Conservation (phyloP, 2,888 invertebrate genomes). For the Himalopsyche japonica region DNA sequence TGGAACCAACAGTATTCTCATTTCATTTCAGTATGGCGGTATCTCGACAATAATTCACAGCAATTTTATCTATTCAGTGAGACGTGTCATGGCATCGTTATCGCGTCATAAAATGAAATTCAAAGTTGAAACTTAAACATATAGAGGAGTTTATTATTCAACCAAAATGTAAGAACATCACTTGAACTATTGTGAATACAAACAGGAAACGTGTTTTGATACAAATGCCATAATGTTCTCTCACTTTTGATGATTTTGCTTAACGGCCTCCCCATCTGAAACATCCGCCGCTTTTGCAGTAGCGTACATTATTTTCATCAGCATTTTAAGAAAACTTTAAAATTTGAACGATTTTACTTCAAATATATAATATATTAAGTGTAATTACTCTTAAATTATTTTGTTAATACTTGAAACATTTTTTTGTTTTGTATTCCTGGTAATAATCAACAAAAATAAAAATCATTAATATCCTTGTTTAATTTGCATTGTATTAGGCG, state of each 20-base stretch:
- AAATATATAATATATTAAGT: too few species aligned
- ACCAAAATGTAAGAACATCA: neutral
- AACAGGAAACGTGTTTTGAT: neutral
- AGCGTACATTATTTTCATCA: neutral
- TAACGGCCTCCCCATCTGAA: neutral
- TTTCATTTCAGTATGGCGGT: neutral
- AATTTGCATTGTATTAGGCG: too few species aligned
- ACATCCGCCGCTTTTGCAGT: neutral
- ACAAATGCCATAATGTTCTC: neutral
- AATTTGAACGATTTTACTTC: too few species aligned
- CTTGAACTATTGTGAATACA: neutral
- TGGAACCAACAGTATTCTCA: too few species aligned
- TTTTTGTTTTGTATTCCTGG: too few species aligned
- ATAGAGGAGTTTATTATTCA: neutral
- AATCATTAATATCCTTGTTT: too few species aligned
- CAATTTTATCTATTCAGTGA: neutral
- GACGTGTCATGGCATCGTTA: neutral
- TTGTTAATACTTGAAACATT: too few species aligned
- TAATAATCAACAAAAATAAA: too few species aligned
- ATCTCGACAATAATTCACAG: neutral
- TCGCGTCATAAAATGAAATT: neutral
- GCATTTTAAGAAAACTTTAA: too few species aligned
- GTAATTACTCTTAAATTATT: too few species aligned
- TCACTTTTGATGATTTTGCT: neutral
- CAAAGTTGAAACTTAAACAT: neutral